Evolutionary conservation across 2,113 vertebrate genomes (phyloP), one percentile per base, ranked within the genome.

Genomic region (Brienomyrus longianalis): DNA sequence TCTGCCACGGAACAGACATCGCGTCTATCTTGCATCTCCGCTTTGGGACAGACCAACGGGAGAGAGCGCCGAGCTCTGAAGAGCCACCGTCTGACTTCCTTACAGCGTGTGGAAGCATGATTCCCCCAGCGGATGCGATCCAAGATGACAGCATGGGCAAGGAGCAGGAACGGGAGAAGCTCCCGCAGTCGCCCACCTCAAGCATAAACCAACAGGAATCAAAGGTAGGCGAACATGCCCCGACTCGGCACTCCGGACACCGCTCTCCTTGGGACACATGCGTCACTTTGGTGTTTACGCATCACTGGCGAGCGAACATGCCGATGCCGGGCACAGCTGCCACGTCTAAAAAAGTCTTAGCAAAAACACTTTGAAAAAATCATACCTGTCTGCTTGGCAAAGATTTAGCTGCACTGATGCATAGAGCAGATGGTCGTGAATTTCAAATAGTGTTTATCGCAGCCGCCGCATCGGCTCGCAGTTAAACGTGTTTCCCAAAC

Each of bases 131-230:
- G 13, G 94, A 92, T 91, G 92, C 92, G 93, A 92, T 93, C 50
- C 94, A 93, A 93, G 95, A 95, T 87, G 94, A 95, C 88, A 94
- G 94, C 91, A 92, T 93, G 88, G 94, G 92, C 91, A 95, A 95
- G 90, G 94, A 96, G 90, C 94, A 93, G 86, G 94, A 94, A 77
- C 92, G 77, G 89, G 95, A 95, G 35, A 92, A 91, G 86, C 91
- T 91, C 21, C 95, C 95, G 2, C 93, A 94, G 92, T 96, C 95
- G 74, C 95, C 95, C 5, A 92, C 93, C 27, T 90, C 92, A 3
- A 93, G 89, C 45, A 74, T 90, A 91, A 93, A 91, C 89, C 95
- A 96, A 89, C 95, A 95, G 87, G 96, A 96, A 91, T 95, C 95
- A 59, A 96, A 96, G 96, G 96, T 96, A 95, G 59, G 43, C 17